Conservation (phyloP, 2,888 invertebrate genomes). For the Mimas tiliae region DNA sequence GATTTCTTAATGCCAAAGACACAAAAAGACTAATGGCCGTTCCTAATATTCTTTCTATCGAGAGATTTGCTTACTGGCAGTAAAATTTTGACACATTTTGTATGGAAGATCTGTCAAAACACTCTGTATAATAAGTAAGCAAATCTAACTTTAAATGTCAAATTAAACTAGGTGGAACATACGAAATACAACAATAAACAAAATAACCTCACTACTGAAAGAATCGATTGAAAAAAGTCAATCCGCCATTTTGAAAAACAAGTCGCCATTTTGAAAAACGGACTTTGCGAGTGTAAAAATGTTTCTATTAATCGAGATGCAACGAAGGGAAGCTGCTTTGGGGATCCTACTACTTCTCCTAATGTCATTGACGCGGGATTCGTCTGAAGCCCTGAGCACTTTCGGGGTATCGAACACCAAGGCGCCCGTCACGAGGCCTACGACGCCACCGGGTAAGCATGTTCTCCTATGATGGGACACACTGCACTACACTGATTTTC, state of each 20-base stretch:
- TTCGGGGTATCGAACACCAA: slow-evolving; percentile 88
- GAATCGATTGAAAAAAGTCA: slow-evolving; percentile 16
- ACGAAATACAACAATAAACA: no score
- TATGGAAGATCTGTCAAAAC: no score
- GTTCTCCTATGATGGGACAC: slow-evolving; percentile 72
- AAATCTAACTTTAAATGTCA: no score
- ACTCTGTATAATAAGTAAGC: no score
- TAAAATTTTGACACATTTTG: no score
- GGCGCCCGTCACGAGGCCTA: slow-evolving; percentile 82
- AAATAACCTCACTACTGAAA: background rate
- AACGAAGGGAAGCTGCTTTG: slow-evolving; percentile 63
- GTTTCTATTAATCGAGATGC: slow-evolving; percentile 53
- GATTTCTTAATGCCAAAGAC: no score
- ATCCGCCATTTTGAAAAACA: slow-evolving; percentile 10
- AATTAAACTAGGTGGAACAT: no score
- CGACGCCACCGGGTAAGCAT: slow-evolving; percentile 84
- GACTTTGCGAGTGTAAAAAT: background rate
- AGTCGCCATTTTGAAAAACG: slow-evolving; percentile 12
- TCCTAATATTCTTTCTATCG: no score
- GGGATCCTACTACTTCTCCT: slow-evolving; percentile 63
- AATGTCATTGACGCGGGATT: slow-evolving; percentile 69
- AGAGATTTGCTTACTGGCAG: no score
- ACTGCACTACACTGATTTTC: slow-evolving; percentile 39
- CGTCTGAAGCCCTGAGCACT: slow-evolving; percentile 87
- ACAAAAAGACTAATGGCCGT: no score